Evolutionary conservation across 2,113 vertebrate genomes (phyloP), one percentile per base, ranked within the genome.

Genomic region (Barnardius zonarius): DNA sequence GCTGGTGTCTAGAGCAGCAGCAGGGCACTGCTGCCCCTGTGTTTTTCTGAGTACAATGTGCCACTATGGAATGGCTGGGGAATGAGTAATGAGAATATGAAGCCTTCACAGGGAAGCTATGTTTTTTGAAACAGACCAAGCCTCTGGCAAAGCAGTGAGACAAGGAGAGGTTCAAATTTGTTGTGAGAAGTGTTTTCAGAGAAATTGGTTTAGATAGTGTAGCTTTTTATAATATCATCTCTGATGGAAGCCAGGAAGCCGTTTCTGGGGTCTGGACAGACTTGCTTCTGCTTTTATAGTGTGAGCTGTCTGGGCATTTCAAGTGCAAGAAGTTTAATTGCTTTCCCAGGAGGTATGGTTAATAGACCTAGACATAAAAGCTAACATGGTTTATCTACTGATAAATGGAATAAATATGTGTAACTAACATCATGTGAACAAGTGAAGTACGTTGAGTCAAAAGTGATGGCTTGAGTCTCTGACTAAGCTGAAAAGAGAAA

Each of bases 361-460:
- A 73, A 76, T 94, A 82, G 49, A 37, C 69, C 44, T 76, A 87
- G 70, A 59, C 22, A 35, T n/a, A 83, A 85, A 87, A 92, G 18
- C 28, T 82, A 64, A 51, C 30, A 52, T 51, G 20, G 10, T 74
- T 95, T 86, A 91, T 75, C 88, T 85, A 39, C 39, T 68, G 41
- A 94, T 89, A 92, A 94, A 73, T 4, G 2, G 51, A 86, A 83
- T 91, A 91, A 96, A 67, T 95, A 61, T 31, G 17, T 5, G 18
- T 96, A 96, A 97, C 52, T 93, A 80, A 88, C 67, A 92, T 95
- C 73, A 86, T 30, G 67, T 1, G 7, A 54, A 15, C 75, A 86
- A 88, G 51, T 33, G 37, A 35, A 31, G 14, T 33, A 31, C 24
- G 27, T 82, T 86, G 83, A 95, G 41, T 75, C 78, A 78, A 57